phyloP scores from a whole-genome alignment of 2,888 invertebrate genomes.

The Rotaria socialis region DNA sequence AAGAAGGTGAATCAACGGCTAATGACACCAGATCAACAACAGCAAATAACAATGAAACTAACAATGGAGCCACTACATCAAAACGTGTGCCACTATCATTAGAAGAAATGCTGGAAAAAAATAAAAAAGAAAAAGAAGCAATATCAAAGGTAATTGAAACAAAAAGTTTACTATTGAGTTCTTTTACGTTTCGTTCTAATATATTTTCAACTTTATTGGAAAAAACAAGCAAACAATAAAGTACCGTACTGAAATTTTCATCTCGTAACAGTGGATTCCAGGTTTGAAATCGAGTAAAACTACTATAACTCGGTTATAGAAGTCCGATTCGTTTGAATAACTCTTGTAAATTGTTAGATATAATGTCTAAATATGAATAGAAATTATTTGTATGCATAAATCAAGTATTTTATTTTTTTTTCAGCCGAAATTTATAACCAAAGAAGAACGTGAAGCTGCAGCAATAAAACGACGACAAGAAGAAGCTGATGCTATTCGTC shows the following conservation, averaged over 20 bases:
- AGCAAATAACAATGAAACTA: neutral
- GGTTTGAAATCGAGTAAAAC: too few relatives aligned
- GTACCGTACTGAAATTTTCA: too few relatives aligned
- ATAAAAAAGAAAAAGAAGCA: conserved; percentile 89
- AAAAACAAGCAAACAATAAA: too few relatives aligned
- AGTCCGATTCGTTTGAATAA: too few relatives aligned
- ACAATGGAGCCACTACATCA: neutral
- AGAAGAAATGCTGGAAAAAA: conserved; percentile 88
- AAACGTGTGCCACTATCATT: conserved; percentile 75
- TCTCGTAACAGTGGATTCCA: too few relatives aligned
- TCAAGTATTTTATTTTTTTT: conserved; percentile 48
- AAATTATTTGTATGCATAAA: neutral
- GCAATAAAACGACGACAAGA: conserved; percentile 83
- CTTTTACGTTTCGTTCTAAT: neutral
- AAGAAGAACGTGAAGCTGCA: conserved; percentile 84
- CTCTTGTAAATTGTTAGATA: too few relatives aligned
- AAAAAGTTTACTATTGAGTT: conserved; percentile 38
- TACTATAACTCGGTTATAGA: too few relatives aligned
- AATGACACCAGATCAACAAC: neutral
- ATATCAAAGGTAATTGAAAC: conserved; percentile 71
- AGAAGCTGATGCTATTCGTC: conserved; percentile 75
- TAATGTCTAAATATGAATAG: neutral
- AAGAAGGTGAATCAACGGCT: neutral
- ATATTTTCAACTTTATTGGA: too few relatives aligned
- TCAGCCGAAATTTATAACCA: conserved; percentile 85